Evolutionary conservation across 1,140 invertebrate species (phyloP).

Genomic region (Sminthurinus signatus): DNA sequence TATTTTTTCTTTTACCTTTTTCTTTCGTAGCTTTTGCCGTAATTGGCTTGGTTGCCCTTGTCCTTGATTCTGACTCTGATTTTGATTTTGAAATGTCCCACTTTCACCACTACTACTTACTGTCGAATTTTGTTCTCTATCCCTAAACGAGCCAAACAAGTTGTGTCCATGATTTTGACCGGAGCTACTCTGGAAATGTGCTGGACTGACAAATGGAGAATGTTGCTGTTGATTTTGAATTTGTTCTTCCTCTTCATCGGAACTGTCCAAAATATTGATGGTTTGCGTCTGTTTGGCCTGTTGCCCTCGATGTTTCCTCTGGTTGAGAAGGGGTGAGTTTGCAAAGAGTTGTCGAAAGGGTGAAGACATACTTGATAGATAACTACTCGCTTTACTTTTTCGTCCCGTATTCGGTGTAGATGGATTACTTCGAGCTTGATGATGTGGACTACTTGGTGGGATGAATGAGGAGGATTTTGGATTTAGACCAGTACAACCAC

Average conservation of each 20-base stretch:
- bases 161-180: too few relatives aligned
- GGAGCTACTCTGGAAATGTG: too few relatives aligned
- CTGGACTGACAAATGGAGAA: slow-evolving; percentile 1
- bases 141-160: too few relatives aligned
- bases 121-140: too few relatives aligned
- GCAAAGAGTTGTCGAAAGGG: slow-evolving; percentile 38
- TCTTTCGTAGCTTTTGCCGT: slow-evolving; percentile 64
- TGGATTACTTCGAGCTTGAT: slow-evolving; percentile 29
- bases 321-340: slow-evolving; percentile 30
- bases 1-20: too few relatives aligned
- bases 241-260: slow-evolving; percentile 39
- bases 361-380: slow-evolving; percentile 33
- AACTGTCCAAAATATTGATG: slow-evolving; percentile 29
- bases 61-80: too few relatives aligned
- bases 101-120: too few relatives aligned
- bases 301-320: not conserved
- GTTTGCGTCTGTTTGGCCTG: slow-evolving; percentile 1
- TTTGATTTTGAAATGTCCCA: too few relatives aligned
- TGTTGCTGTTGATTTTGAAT: slow-evolving; percentile 7
- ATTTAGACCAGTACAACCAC: too few relatives aligned
- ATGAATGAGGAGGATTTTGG: slow-evolving; percentile 30
- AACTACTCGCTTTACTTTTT: slow-evolving; percentile 23
- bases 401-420: slow-evolving; percentile 25
- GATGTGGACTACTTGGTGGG: slow-evolving; percentile 34
- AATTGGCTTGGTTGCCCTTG: slow-evolving; percentile 86